Conservation (phyloP, 1,140 invertebrate genomes). For the Drosophila saltans region DNA sequence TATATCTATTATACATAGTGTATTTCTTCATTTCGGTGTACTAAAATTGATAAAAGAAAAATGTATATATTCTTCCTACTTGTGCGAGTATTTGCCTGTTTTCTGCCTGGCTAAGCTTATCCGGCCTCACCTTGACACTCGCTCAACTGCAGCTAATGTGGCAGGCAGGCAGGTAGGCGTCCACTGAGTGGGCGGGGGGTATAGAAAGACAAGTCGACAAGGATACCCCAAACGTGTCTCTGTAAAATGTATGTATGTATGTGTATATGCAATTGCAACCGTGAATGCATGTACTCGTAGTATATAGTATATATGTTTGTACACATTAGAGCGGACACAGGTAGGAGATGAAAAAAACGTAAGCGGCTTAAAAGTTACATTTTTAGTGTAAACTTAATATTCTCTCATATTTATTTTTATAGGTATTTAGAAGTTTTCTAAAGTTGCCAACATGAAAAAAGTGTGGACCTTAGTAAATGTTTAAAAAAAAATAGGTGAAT, state of each 20-base stretch:
- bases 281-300: conserved; percentile 2
- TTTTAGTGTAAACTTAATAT: conserved; percentile 11
- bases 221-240: conserved; percentile 12
- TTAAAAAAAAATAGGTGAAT: too few relatives aligned
- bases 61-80: conserved; percentile 10
- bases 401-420: neutral
- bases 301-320: neutral
- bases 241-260: conserved; percentile 12
- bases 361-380: conserved; percentile 10
- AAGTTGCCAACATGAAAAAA: neutral
- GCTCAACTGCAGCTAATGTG: conserved; percentile 76
- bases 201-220: neutral
- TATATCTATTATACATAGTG: neutral
- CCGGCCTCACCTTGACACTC: conserved; percentile 78
- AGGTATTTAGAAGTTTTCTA: neutral
- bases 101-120: conserved; percentile 66
- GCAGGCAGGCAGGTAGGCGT: conserved; percentile 24
- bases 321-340: neutral
- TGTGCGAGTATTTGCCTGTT: conserved; percentile 54
- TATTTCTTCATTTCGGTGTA: neutral
- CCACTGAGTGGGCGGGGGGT: neutral
- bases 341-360: neutral
- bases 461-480: too few relatives aligned
- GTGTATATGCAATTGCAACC: conserved; percentile 10
- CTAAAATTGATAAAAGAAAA: neutral